Evolutionary conservation across 1,140 invertebrate genomes (phyloP), one percentile per base, ranked within the genome.

Genomic region (Homarus americanus): DNA sequence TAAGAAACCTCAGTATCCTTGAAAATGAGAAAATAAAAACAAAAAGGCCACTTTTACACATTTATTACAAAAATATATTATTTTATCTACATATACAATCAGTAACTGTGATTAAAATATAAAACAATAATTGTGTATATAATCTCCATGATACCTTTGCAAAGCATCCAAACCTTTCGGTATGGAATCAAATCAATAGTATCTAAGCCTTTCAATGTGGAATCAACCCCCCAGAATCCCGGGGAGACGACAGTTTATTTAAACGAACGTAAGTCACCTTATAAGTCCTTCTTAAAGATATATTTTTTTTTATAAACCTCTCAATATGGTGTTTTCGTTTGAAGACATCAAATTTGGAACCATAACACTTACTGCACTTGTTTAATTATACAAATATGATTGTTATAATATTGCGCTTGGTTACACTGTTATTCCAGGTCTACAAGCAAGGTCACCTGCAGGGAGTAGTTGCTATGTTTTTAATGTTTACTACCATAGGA

Each of bases 11-110:
- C n/a, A n/a, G n/a, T n/a, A n/a, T n/a, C n/a, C n/a, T n/a, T n/a
- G n/a, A n/a, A n/a, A n/a, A n/a, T n/a, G n/a, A n/a, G n/a, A n/a
- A 49, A 49, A 49, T 49, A 49, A 49, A 49, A 7, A 49, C 44
- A 49, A 63, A 20, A 20, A 63, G 12, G 24, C 3, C 4, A 69
- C 12, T 69, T 17, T 69, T 24, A 69, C n/a, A 69, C 32, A 69
- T 69, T 69, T 69, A 69, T 69, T 69, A 69, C 9, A 69, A 69
- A 69, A 69, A 69, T 69, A 69, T 69, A 69, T 69, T 9, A 69
- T 58, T 24, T 58, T 69, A 69, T 69, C 63, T 69, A 32, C 63
- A 69, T 69, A 69, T 7, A 32, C 63, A 32, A 9, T 32, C 63
- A 32, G 9, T 69, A 28, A 69, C 4, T 24, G 3, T 69, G n/a